Evolutionary conservation across 2,888 invertebrate genomes (phyloP), one percentile per base, ranked within the genome.

Genomic region (Pomacea canaliculata): DNA sequence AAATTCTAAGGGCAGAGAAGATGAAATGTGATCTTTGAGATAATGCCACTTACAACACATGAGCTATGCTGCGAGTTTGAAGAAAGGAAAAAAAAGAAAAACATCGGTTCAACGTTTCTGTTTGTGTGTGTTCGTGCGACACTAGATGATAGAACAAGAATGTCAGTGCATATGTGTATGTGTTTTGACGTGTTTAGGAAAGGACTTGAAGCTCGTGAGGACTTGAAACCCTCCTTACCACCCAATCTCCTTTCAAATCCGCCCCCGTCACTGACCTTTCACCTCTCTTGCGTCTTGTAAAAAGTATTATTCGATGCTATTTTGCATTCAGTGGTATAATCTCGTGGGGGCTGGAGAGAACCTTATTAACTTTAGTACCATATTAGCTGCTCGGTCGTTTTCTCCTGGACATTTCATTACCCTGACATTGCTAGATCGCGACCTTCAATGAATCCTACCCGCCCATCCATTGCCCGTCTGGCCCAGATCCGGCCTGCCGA

Each of bases 111-210:
- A 51, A 12, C 16, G 7, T 12, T 37, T 69, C 49, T 10, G 48
- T 51, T 48, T 19, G 48, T 69, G 49, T 69, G 49, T 69, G 69
- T 49, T 51, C 49, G 69, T 69, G 69, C 23, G 23, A 23, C 23
- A 23, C 23, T n/a, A n/a, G 23, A 23, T 23, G 23, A 23, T 23
- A 23, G 23, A 23, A 23, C 23, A 23, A 23, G 23, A 23, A 23
- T 23, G 23, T 23, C 23, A 23, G 23, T 48, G 69, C 49, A 51
- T 69, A 51, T 69, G 49, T 18, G 69, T 69, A 51, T 19, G 49
- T 69, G 69, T 69, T 4, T 37, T 7, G 7, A 7, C 60, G 59
- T 71, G 70, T 60, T n/a, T 5, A 5, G 37, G 5, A 37, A 37
- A 23, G 23, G 23, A 23, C 23, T 23, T 23, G 23, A 23, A 23